Base-by-base conservation (phyloP, 2,888 invertebrate genomes). In the Epistrophe eligans region DNA sequence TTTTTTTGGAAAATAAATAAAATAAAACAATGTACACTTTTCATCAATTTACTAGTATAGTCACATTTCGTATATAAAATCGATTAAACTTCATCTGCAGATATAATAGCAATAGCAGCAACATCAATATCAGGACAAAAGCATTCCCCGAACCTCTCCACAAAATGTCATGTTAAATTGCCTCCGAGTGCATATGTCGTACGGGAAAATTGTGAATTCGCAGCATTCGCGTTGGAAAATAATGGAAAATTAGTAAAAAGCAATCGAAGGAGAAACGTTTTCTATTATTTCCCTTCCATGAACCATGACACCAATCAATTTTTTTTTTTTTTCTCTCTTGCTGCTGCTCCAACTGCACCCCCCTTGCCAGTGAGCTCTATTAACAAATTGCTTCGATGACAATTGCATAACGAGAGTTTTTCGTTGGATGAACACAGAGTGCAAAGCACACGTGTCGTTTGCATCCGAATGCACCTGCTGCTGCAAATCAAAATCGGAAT, bases 401-500 rank as follows among this genome's bases (percentile, higher is more conserved):
- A 83, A 83, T 87, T 76, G 76, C 83, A 79, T 71, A 77, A 50
- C 57, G 62, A 79, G 79, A 85, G 82, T 83, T 87, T 87, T 82
- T 83, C 79, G 76, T 62, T 74, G 79, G 60, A 38, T 87, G 66
- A 76, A 79, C 79, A 84, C 57, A 7, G 11, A 45, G 67, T 28
- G 48, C 32, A 32, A 15, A 67, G 17, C 67, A 70, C 70, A 55
- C 55, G 58, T 72, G 64, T 79, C 83, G 79, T 72, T 60, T 43
- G 67, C 84, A 84, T 84, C 80, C 71, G 66, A 32, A 67, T 72
- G 57, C 82, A 87, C 79, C 87, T 83, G 79, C 70, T 72, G 72
- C 72, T 76, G 83, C 83, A 87, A 87, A 87, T 87, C 87, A 87
- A 87, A 87, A 87, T 87, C 79, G 83, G 83, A 87, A 87, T 87